Base-by-base conservation (phyloP, 2,797 vertebrate species). In the Darevskia mixta region DNA sequence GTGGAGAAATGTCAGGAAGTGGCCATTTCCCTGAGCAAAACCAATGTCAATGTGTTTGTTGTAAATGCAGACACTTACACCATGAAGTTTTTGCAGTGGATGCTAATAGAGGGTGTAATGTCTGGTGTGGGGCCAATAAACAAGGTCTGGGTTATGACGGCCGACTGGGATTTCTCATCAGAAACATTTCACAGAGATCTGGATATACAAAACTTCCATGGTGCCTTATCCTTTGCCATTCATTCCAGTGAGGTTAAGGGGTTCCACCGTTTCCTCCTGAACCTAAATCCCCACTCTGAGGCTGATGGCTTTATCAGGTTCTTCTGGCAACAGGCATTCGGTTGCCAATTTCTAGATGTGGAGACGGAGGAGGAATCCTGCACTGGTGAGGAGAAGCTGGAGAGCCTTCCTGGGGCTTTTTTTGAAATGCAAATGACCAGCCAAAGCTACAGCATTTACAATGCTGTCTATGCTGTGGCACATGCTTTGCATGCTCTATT, bases 241-340 rank as follows among this genome's bases (percentile, higher is more conserved):
- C 82, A 83, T 18, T 49, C 43, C 29, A 55, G 20, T 11, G 43
- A 11, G 4, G 29, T 83, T 2, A 8, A 49, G 29, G 67, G 67
- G 13, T 83, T 83, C 66, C 43, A 71, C 32, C 3, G 1, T 45
- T 83, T 83, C 41, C 82, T 83, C 20, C 17, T 11, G 9, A 71
- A 38, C 29, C 9, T 86, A 4, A 27, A 79, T n/a, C 85, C 85
- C 0, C 15, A 7, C 10, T 67, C 32, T 80, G 45, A 80, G 1
- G 6, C 4, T 2, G 77, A 86, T 29, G 67, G 45, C 3, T 86
- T 86, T 38, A 29, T 86, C 43, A 69, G 49, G 32, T 8, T 71
- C 17, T 80, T 86, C 32, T 86, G 85, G 85, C 41, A 79, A 18
- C 85, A 86, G 13, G 85, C 32, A 3, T 86, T 86, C 38, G 8